Percentiles rank a stretch among this genome's conserved stretches.
These are phyloP conservation scores for Trematomus loennbergii DNA, from an alignment of 2,113 vertebrate species.

Conservation along the genomic window DNA sequence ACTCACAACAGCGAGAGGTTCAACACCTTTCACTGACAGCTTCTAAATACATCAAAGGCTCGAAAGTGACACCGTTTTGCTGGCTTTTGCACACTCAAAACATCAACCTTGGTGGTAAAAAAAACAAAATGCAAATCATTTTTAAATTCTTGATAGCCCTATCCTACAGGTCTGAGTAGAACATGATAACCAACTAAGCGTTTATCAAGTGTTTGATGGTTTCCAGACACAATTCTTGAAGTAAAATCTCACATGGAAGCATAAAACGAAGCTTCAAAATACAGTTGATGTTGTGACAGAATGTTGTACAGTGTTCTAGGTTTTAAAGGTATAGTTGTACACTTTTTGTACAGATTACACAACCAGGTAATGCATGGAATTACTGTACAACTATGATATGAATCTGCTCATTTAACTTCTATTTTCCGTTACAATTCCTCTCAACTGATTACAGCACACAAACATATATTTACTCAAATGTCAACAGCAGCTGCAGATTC, in stretches of 20 bases:
- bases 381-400: too few species aligned
- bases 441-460: not conserved
- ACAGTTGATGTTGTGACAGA: too few species aligned
- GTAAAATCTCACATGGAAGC: too few species aligned
- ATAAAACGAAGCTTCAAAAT: too few species aligned
- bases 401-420: too few species aligned
- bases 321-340: too few species aligned
- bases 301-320: too few species aligned
- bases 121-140: not conserved
- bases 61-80: slow-evolving; percentile 26
- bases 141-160: slow-evolving; percentile 11
- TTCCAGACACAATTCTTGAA: too few species aligned
- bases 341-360: too few species aligned
- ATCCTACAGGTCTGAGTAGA: not conserved
- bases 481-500: slow-evolving; percentile 2
- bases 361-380: too few species aligned
- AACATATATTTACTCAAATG: not conserved
- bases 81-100: not conserved
- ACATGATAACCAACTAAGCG: too few species aligned
- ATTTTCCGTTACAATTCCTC: not conserved
- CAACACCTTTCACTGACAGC: slow-evolving; percentile 27
- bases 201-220: too few species aligned
- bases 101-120: not conserved
- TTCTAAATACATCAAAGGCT: slow-evolving; percentile 47
- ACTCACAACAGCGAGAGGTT: slow-evolving; percentile 30